These are phyloP conservation scores for Ptilorrhoa leucosticta DNA, from an alignment of 2,113 vertebrate genomes.

Conservation along the genomic window DNA sequence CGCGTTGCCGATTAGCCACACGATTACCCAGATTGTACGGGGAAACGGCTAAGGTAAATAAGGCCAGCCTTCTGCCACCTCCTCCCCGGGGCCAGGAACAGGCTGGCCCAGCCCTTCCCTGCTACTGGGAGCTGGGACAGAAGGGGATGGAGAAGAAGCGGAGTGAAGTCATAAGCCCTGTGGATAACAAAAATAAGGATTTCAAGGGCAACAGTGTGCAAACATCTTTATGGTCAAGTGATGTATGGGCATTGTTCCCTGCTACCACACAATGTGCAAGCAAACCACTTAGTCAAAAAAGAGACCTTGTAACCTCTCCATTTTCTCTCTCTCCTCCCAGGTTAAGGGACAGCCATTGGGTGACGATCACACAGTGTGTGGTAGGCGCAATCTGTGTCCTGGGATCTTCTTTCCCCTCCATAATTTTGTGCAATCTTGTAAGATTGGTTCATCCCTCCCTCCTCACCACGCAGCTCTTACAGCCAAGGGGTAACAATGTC, in stretches of 20 bases:
- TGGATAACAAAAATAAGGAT: slow-evolving; percentile 51
- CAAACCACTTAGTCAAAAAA: slow-evolving; percentile 28
- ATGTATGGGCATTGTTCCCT: slow-evolving; percentile 30
- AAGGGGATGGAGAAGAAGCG: slow-evolving; percentile 3
- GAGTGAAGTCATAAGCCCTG: slow-evolving; percentile 32
- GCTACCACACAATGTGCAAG: neutral
- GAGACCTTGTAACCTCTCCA: neutral
- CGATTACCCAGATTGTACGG: slow-evolving; percentile 97
- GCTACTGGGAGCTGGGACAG: slow-evolving; percentile 62
- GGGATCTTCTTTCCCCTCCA: neutral
- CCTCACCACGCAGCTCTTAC: neutral
- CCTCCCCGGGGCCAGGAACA: slow-evolving; percentile 69
- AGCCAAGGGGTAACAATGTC: neutral
- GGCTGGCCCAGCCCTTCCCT: slow-evolving; percentile 60
- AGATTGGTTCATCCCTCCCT: neutral
- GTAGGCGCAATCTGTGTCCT: neutral
- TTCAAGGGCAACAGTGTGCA: slow-evolving; percentile 53
- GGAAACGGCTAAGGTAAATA: slow-evolving; percentile 90
- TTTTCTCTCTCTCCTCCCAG: neutral
- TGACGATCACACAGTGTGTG: neutral
- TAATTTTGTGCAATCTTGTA: neutral
- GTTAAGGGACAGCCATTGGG: neutral
- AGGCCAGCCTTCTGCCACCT: slow-evolving; percentile 92
- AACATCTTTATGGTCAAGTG: slow-evolving; percentile 60
- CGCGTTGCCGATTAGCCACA: slow-evolving; percentile 89